These are phyloP conservation scores for Cyclophora punctaria DNA, from an alignment of 2,888 invertebrate genomes.

Conservation along the genomic window DNA sequence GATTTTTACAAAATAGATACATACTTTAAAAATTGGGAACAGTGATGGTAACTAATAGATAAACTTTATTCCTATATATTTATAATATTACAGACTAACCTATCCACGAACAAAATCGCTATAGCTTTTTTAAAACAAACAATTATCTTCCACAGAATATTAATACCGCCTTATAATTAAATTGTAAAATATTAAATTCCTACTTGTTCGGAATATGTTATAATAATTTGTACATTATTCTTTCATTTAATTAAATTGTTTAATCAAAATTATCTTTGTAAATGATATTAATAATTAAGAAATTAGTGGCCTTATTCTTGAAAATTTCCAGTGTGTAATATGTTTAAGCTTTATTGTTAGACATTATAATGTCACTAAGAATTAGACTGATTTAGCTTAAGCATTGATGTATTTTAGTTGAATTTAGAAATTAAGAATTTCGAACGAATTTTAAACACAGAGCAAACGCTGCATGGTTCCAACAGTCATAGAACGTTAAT, in stretches of 20 bases:
- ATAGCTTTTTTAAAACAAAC: neutral
- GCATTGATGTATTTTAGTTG: conserved; percentile 69
- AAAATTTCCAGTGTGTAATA: conserved; percentile 65
- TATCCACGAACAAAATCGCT: neutral
- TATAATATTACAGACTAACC: neutral
- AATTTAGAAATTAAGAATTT: conserved; percentile 54
- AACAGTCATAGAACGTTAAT: no score
- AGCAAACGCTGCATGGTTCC: no score
- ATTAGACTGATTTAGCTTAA: conserved; percentile 75
- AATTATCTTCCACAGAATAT: conserved; percentile 11
- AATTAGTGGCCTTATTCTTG: conserved; percentile 62
- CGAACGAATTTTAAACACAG: conserved; percentile 35
- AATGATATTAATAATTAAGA: conserved; percentile 27
- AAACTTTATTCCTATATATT: neutral
- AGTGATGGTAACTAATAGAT: conserved; percentile 10
- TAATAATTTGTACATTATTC: conserved; percentile 16
- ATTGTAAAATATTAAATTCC: conserved; percentile 32
- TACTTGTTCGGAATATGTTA: conserved; percentile 1
- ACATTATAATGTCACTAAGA: conserved; percentile 70
- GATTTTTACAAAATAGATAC: conserved; percentile 44
- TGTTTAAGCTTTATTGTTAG: conserved; percentile 71
- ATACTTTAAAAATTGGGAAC: conserved; percentile 15
- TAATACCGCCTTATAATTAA: conserved; percentile 43
- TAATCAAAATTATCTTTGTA: conserved; percentile 12
- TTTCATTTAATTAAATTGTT: conserved; percentile 8